These are phyloP conservation scores for Regulus satrapa DNA, from an alignment of 2,113 vertebrate genomes.

Conservation along the genomic window DNA sequence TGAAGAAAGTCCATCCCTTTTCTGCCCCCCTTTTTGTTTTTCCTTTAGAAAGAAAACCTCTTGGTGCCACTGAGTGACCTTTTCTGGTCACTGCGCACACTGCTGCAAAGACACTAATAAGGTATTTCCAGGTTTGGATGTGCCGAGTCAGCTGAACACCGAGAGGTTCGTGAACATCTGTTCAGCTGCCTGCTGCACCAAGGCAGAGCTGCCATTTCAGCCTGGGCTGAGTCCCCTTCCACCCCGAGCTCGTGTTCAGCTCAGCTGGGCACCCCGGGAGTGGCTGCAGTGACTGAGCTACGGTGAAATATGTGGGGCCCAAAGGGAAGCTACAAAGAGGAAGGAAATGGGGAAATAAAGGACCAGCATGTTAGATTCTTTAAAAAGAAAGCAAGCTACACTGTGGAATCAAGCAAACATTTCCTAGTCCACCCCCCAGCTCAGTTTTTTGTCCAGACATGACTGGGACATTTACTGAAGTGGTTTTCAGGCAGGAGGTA, in stretches of 20 bases:
- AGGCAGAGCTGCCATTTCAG: not conserved
- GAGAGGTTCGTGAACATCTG: not conserved
- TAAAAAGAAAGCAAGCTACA: not conserved
- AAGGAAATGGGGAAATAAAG: not conserved
- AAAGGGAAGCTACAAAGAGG: not conserved
- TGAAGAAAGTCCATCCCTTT: not conserved
- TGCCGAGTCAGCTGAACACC: not conserved
- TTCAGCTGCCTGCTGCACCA: not conserved
- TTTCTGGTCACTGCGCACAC: not conserved
- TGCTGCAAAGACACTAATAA: not conserved
- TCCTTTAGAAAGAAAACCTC: not conserved
- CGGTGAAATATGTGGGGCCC: not conserved
- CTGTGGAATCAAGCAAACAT: not conserved
- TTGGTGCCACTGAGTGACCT: not conserved
- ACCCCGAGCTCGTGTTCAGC: accelerated
- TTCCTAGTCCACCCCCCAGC: not conserved
- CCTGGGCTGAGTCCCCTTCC: not conserved
- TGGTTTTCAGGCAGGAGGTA: not conserved
- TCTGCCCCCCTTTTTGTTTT: not conserved
- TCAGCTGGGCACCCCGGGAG: not conserved
- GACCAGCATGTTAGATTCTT: not conserved
- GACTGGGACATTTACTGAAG: not conserved
- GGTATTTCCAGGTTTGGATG: not conserved
- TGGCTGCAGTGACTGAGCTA: accelerated
- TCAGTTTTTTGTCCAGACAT: not conserved